phyloP scores from a whole-genome alignment of 2,797 vertebrate species.

The Lagothrix lagotricha region DNA sequence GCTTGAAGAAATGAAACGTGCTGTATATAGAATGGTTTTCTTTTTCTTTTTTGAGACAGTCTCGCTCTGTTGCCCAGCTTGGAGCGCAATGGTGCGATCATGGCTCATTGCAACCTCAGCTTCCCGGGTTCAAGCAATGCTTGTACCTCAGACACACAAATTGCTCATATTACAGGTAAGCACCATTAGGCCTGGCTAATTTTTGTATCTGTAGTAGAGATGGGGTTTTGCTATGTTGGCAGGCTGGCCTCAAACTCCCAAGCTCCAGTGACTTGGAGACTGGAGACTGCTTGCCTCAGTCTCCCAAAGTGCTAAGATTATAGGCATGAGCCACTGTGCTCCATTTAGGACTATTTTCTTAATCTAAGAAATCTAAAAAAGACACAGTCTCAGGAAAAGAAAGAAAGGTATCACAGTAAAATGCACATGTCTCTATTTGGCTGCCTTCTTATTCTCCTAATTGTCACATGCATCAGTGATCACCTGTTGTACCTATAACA shows the following conservation, averaged over 20 bases:
- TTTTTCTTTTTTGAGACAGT: not conserved
- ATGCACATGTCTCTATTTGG: not conserved
- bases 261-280: not conserved
- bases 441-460: not conserved
- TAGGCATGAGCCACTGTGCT: fast-evolving
- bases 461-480: not conserved
- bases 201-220: not conserved
- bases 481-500: not conserved
- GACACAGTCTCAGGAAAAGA: not conserved
- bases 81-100: not conserved
- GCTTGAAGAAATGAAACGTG: not conserved
- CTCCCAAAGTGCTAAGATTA: not conserved
- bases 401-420: not conserved
- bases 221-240: not conserved
- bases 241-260: not conserved
- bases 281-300: too few relatives aligned
- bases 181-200: not conserved
- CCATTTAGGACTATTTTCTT: not conserved
- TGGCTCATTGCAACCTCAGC: not conserved
- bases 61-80: not conserved
- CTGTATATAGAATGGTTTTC: not conserved
- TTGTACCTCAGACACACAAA: not conserved
- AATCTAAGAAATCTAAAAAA: not conserved
- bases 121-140: not conserved
- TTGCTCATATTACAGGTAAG: not conserved